phyloP scores from a whole-genome alignment of 2,113 vertebrate genomes.

The Archilochus colubris region DNA sequence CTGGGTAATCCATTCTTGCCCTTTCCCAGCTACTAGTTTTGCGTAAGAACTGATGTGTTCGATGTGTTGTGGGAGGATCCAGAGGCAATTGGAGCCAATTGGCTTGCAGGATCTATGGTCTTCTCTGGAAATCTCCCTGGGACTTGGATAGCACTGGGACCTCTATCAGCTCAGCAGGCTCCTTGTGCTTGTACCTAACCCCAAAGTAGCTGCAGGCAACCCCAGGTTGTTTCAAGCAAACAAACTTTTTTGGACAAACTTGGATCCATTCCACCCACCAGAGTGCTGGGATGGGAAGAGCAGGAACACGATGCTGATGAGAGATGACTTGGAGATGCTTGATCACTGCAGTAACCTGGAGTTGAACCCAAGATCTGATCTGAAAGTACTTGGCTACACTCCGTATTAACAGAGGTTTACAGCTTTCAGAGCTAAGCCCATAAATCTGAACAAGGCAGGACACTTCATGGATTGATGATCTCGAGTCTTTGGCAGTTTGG shows the following conservation, averaged over 20 bases:
- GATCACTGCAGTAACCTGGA: not conserved
- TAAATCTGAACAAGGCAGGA: not conserved
- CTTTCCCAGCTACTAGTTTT: not conserved
- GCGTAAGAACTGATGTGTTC: not conserved
- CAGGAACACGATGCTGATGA: not conserved
- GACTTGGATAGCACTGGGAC: not conserved
- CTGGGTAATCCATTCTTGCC: not conserved
- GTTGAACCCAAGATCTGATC: not conserved
- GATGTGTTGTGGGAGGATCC: not conserved
- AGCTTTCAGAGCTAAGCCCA: not conserved
- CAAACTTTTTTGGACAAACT: not conserved
- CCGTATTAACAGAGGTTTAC: not conserved
- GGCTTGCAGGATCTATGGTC: not conserved
- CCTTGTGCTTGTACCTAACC: not conserved
- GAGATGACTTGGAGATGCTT: not conserved
- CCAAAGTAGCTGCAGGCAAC: not conserved
- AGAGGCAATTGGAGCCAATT: not conserved
- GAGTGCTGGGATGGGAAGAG: not conserved
- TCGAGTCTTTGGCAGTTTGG: not conserved
- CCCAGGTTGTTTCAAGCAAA: rapidly evolving
- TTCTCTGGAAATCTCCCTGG: not conserved
- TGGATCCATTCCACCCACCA: not conserved
- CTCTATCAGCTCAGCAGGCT: not conserved
- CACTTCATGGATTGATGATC: not conserved
- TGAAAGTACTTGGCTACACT: not conserved